Evolutionary conservation across 2,888 invertebrate genomes (phyloP).

Genomic region (Boloria selene): DNA sequence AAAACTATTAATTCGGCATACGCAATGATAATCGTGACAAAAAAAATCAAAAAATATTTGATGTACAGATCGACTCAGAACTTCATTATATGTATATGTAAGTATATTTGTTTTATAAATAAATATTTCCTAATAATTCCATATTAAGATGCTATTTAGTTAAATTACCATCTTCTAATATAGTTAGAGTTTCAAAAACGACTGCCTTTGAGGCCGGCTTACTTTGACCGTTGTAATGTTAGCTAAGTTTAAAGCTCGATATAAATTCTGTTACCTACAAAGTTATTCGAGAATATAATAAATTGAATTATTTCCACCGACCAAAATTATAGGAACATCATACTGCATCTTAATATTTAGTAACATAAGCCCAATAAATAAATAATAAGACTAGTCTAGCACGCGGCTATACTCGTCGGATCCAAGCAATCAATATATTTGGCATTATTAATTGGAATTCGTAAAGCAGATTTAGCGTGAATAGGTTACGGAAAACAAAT

Average conservation of each 20-base stretch:
- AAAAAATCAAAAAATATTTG: no score
- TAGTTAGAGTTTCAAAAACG: conserved; percentile 23
- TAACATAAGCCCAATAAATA: no score
- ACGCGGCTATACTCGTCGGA: no score
- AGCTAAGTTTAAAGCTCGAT: conserved; percentile 12
- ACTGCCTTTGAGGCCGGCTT: conserved; percentile 24
- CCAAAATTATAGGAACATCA: no score
- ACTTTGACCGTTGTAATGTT: conserved; percentile 50
- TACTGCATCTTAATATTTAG: no score
- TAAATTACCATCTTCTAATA: conserved; percentile 7
- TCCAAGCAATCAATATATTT: neutral
- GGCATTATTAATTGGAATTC: neutral
- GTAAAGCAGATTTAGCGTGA: neutral
- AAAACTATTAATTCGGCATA: no score
- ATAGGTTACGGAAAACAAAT: neutral
- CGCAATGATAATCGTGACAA: no score
- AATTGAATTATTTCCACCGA: conserved; percentile 22
- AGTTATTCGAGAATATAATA: conserved; percentile 27
- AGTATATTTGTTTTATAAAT: neutral
- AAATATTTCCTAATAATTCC: neutral
- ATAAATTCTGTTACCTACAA: conserved; percentile 20
- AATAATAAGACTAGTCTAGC: no score
- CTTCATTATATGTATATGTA: no score
- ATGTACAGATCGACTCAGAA: no score
- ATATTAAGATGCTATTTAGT: conserved; percentile 11